Evolutionary conservation across 2,113 vertebrate genomes (phyloP), one percentile per base, ranked within the genome.

Genomic region (Athene noctua): DNA sequence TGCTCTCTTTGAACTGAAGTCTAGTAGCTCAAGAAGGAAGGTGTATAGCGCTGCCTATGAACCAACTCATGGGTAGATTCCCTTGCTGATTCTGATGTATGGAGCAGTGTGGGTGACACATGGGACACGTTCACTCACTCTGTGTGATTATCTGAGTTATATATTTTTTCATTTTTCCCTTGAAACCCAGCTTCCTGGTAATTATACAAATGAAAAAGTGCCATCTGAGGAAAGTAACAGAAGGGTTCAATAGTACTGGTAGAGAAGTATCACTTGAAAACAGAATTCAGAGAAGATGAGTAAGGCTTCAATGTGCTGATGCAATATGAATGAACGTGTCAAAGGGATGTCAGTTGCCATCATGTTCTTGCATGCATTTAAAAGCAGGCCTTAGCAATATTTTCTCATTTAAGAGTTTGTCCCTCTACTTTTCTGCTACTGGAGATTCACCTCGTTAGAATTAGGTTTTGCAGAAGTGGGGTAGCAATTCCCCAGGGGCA

Each of bases 201-300:
- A 85, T 51, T 74, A 30, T 44, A 85, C 40, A 70, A 55, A 92
- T 44, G 55, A 78, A 85, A 73, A 80, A 58, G 65, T 82, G 72
- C 20, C 59, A 67, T 38, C 65, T 81, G 79, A 86, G 55, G 67
- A 95, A 96, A 93, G 74, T 32, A 92, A 59, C 46, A 78, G 70
- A 70, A 55, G 13, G 13, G 15, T 59, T 96, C 80, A 61, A 23
- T 23, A 21, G 51, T 54, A 36, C 16, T 12, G 2, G 59, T 96
- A 62, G 57, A 89, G 90, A 95, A 86, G 21, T 25, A 71, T 67
- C 6, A 2, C 68, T 70, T 91, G 90, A 95, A 97, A 97, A 94
- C 17, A 75, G 55, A 70, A 81, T 27, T 84, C 90, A 57, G 82
- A 95, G 81, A 94, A 75, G 51, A 86, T 81, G 51, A 19, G 25